These are phyloP conservation scores for Acrobasis repandana DNA, from an alignment of 2,888 invertebrate species.

Conservation along the genomic window DNA sequence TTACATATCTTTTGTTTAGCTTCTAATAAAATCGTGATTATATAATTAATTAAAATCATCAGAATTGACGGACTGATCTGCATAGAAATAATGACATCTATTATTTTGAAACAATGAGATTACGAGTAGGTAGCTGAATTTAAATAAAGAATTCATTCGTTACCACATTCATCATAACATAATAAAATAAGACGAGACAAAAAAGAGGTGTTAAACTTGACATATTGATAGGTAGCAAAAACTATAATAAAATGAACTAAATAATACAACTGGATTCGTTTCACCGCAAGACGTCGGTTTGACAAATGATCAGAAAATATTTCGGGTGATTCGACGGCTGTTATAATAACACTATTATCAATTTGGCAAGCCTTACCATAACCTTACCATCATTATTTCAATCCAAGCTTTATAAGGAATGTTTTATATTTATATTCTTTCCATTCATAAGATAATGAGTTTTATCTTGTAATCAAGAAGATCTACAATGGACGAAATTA, in stretches of 20 bases:
- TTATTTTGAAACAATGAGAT: not conserved
- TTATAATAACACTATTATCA: constrained; percentile 74
- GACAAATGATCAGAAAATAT: constrained; percentile 73
- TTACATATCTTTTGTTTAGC: too few species aligned
- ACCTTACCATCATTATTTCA: constrained; percentile 59
- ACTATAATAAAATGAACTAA: constrained; percentile 34
- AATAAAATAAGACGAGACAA: constrained; percentile 5
- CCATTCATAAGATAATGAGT: constrained; percentile 31
- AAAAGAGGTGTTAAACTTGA: constrained; percentile 12
- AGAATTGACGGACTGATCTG: not conserved
- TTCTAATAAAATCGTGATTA: not conserved
- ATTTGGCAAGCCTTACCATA: constrained; percentile 76
- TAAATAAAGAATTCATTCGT: not conserved
- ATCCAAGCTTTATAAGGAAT: constrained; percentile 38
- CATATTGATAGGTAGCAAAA: constrained; percentile 31
- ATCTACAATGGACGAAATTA: constrained; percentile 21
- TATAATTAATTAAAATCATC: not conserved
- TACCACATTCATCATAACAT: not conserved
- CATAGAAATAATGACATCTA: not conserved
- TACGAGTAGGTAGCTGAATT: not conserved
- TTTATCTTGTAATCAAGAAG: constrained; percentile 26
- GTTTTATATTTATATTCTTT: constrained; percentile 31
- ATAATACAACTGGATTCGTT: constrained; percentile 59
- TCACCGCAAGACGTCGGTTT: constrained; percentile 62
- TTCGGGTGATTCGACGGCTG: constrained; percentile 45